Percentiles rank a stretch among this genome's conserved stretches.
Evolutionary conservation across 2,113 vertebrate species (phyloP).

Genomic region (Sinocyclocheilus grahami): DNA sequence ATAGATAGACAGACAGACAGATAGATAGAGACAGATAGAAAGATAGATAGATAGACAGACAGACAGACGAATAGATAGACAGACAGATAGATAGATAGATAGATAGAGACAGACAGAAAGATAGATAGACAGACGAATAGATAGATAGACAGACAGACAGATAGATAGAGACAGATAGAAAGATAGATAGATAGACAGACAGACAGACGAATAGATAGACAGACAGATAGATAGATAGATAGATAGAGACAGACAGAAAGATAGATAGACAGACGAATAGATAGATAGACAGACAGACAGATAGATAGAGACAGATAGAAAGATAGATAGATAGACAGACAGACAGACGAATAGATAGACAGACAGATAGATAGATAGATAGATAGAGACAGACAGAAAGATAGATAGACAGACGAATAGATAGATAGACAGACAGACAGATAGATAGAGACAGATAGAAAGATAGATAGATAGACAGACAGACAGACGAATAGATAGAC

Average conservation of each 20-base stretch:
- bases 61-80: no score
- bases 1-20: no score
- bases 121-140: no score
- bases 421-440: neutral
- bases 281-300: neutral
- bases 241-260: neutral
- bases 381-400: neutral
- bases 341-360: rapidly evolving
- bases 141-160: no score
- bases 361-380: neutral
- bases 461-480: neutral
- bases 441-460: neutral
- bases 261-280: no score
- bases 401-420: rapidly evolving
- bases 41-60: no score
- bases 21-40: no score
- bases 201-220: neutral
- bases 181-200: neutral
- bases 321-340: neutral
- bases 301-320: rapidly evolving
- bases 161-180: no score
- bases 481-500: rapidly evolving
- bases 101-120: no score
- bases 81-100: no score
- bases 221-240: neutral